Conservation (phyloP, 2,888 invertebrate genomes). For the Drosophila rubida region DNA sequence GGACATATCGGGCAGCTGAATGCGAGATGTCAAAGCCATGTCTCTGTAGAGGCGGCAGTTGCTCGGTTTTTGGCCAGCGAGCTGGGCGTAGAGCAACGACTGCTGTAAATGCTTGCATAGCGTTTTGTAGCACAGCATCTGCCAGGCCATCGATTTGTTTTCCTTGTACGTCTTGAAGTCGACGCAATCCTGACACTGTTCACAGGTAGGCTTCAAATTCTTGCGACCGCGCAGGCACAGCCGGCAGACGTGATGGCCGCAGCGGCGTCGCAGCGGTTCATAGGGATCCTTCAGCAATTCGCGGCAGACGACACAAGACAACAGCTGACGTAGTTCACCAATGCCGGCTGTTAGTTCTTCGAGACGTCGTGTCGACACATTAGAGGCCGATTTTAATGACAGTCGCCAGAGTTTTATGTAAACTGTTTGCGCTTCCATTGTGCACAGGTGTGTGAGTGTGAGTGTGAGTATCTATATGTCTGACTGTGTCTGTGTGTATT, state of each 20-base stretch:
- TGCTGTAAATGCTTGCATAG: constrained; percentile 93
- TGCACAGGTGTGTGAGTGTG: constrained; percentile 1
- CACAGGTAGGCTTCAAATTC: constrained; percentile 93
- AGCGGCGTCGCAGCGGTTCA: constrained; percentile 91
- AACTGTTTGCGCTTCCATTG: constrained; percentile 52
- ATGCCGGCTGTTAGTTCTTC: constrained; percentile 93
- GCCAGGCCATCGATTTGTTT: constrained; percentile 91
- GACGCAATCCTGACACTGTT: constrained; percentile 93
- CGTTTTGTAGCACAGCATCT: constrained; percentile 95
- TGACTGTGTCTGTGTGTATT: constrained; percentile 14
- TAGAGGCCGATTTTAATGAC: constrained; percentile 44
- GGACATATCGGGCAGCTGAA: constrained; percentile 64
- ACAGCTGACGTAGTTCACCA: constrained; percentile 93
- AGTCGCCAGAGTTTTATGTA: constrained; percentile 54
- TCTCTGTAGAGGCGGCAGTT: constrained; percentile 28
- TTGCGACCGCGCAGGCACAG: constrained; percentile 93
- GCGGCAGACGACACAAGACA: constrained; percentile 96
- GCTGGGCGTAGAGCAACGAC: constrained; percentile 87
- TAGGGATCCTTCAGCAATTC: constrained; percentile 93
- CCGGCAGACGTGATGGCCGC: constrained; percentile 95
- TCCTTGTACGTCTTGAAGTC: constrained; percentile 92
- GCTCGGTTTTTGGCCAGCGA: constrained; percentile 67
- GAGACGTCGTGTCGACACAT: constrained; percentile 88
- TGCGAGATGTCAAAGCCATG: constrained; percentile 75
- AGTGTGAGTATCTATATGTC: constrained; percentile 4